Base-by-base conservation (phyloP, 1,140 invertebrate genomes). In the Drosophila hydei region DNA sequence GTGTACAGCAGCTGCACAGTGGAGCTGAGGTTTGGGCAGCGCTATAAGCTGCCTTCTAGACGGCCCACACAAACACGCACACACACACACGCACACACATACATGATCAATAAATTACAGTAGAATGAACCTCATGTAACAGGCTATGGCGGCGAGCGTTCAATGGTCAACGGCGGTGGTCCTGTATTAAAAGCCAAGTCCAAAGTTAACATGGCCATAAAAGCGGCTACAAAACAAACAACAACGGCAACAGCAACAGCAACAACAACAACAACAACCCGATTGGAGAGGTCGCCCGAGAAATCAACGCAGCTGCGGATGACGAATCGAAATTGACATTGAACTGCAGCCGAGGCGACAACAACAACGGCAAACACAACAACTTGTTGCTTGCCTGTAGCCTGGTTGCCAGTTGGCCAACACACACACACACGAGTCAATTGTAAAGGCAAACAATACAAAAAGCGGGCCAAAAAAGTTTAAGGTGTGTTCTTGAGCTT, bases 401-500 rank as follows among this genome's bases (percentile, higher is more conserved):
- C 55, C 56, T 33, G 60, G 60, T 65, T 77, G 69, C 61, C 75
- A 59, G 60, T 59, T 72, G 67, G 63, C 74, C 65, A 74, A 4
- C 18, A 16, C 42, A 16, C 38, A 40, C 38, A 38, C 61, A 59
- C 55, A 48, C 60, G 21, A 52, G 27, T 14, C 56, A 54, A 47
- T 23, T 42, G 27, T 59, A 51, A 30, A 55, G 18, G 51, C 43
- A 62, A 52, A 64, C 14, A 64, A 64, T 65, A 75, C 54, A 68
- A 72, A 59, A 70, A 74, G 58, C 60, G 55, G 43, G 33, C 62
- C 54, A 62, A 72, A 76, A 33, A 69, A 64, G 78, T 90, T 90
- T 90, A 90, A 90, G 87, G 87, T 90, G 87, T 90, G 87, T 90
- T 89, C 85, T 89, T 89, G 85, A 89, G 85, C 85, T 89, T 89